These are phyloP conservation scores for Lacerta bilineata DNA, from an alignment of 2,797 vertebrate genomes.

Conservation along the genomic window DNA sequence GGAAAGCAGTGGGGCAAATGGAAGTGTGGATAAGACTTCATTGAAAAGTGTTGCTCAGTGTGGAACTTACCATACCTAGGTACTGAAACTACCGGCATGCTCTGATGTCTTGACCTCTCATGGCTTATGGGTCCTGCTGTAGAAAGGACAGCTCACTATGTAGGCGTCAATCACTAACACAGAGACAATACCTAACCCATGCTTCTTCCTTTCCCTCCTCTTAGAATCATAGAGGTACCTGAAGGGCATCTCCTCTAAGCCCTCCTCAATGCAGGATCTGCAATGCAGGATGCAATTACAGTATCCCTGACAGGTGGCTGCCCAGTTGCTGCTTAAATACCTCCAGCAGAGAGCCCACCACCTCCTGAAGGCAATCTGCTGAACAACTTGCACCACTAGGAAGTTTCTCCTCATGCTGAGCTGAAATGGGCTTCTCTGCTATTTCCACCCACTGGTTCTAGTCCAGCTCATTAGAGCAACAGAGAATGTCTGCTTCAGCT, in stretches of 20 bases:
- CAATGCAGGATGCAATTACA: background rate
- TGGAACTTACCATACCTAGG: too few species aligned
- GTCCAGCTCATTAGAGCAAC: background rate
- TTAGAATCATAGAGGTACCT: background rate
- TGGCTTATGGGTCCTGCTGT: too few species aligned
- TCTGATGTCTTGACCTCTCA: too few species aligned
- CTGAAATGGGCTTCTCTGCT: background rate
- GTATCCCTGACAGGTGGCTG: too few species aligned
- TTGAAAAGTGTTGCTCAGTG: too few species aligned
- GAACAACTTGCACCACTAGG: background rate
- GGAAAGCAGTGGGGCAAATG: too few species aligned
- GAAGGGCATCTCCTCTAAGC: too few species aligned
- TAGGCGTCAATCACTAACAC: background rate
- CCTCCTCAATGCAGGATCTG: background rate
- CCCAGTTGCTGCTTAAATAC: background rate
- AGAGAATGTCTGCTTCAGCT: background rate
- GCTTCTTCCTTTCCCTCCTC: background rate
- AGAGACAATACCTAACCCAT: background rate
- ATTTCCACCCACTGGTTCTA: background rate
- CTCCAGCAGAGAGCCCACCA: background rate
- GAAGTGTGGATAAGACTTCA: too few species aligned
- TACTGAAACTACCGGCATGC: too few species aligned
- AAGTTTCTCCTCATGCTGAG: background rate
- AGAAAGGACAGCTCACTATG: background rate
- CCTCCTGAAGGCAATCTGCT: background rate